Evolutionary conservation across 2,797 vertebrate genomes (phyloP).

Genomic region (Hyperoplus immaculatus): DNA sequence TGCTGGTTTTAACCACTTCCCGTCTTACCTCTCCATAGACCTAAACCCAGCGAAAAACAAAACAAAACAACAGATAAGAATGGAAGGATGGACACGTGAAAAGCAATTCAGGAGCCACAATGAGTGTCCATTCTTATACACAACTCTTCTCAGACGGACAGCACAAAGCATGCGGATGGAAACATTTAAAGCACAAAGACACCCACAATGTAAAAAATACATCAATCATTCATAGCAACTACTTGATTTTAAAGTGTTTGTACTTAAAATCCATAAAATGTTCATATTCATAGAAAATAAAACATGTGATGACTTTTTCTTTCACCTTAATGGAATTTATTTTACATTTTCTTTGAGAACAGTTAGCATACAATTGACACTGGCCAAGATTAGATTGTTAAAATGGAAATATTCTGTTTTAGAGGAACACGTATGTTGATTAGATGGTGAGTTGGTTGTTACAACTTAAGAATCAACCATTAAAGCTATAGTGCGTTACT

Average conservation of each 20-base stretch:
- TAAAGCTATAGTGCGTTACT: too few relatives aligned
- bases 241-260: background rate
- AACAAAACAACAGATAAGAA: conserved; percentile 88
- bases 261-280: too few relatives aligned
- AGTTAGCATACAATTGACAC: conserved; percentile 12
- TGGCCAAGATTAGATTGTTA: conserved; percentile 41
- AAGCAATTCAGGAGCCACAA: conserved; percentile 69
- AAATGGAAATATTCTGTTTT: conserved; percentile 2
- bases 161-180: conserved; percentile 49
- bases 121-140: conserved; percentile 7
- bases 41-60: conserved; percentile 87
- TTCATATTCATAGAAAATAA: background rate
- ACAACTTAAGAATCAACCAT: too few relatives aligned
- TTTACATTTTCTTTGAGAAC: background rate
- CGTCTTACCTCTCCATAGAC: conserved; percentile 97
- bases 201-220: conserved; percentile 6
- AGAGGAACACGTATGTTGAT: conserved; percentile 12
- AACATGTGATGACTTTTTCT: conserved; percentile 10
- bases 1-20: conserved; percentile 84
- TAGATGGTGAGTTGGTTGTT: conserved; percentile 43
- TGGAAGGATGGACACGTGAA: conserved; percentile 92
- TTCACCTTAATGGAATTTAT: background rate
- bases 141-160: conserved; percentile 22
- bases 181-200: conserved; percentile 24
- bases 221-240: conserved; percentile 5